Evolutionary conservation across 2,113 vertebrate genomes (phyloP), one percentile per base, ranked within the genome.

Genomic region (Podarcis muralis): DNA sequence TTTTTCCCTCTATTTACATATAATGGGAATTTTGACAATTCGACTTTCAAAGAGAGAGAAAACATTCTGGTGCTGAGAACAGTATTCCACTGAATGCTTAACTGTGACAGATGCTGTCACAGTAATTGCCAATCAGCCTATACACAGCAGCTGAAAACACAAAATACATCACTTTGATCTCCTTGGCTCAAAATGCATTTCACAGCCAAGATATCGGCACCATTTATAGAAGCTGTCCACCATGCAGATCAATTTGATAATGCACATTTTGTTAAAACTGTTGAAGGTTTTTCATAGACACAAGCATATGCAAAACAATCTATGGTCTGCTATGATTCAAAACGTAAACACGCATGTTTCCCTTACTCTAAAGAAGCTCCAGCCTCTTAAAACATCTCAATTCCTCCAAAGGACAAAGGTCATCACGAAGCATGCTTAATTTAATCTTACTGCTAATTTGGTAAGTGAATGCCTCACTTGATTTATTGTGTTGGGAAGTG

Each of bases 151-250:
- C 96, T 97, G 95, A 96, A 96, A 96, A 96, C 88, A 97, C 95
- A 97, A 35, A 87, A 92, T 94, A 90, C 84, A 96, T 96, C 93
- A 90, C 95, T 97, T 97, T 96, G 94, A 97, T 96, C 96, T 96
- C 95, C 93, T 90, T 71, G 37, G 91, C 93, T 96, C 95, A 95
- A 93, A 92, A 95, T 95, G 91, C 88, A 94, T 93, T 74, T 90
- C 93, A 95, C 92, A 95, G 94, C 92, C 94, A 94, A 96, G 94
- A 92, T 95, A 95, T 93, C 90, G 89, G 86, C 94, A 91, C 92
- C 92, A 87, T 88, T 96, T 95, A 92, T 87, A 95, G 91, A 96
- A 97, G 90, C 89, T 88, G 68, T 89, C 95, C 94, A 87, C 0
- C 0, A 1, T 4, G 88, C 92, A 94, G 84, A 93, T 95, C 93